Evolutionary conservation across 2,797 vertebrate species (phyloP), one percentile per base, ranked within the genome.

Genomic region (Myioborus miniatus): DNA sequence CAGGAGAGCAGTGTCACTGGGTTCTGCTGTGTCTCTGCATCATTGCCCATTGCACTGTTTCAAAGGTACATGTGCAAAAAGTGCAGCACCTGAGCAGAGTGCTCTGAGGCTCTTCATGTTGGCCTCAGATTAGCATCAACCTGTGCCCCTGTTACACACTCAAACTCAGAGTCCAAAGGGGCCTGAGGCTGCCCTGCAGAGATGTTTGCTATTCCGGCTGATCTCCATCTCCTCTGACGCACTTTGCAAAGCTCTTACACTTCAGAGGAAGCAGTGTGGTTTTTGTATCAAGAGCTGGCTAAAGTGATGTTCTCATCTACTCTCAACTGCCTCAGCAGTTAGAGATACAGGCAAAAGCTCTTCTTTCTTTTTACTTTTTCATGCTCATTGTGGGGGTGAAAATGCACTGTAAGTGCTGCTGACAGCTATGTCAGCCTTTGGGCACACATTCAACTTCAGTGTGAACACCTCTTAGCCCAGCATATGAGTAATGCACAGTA

Each of bases 71-170:
- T 3, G 1, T 10, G 56, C 22, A 69, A 34, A 36, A 92, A 68
- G 14, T 1, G 1, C 22, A n/a, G 69, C 58, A 43, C 11, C 15
- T 0, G 0, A 59, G 36, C 34, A 59, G 60, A 71, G 64, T 32
- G 27, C 36, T 77, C 60, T 49, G 76, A n/a, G 87, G 6, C n/a
- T 77, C 17, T 56, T 63, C 62, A 9, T 3, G 0, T 36, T 50
- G 7, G 5, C 26, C 29, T 4, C 21, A n/a, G 12, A 15, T 62
- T 30, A 68, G 29, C 18, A 34, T 34, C n/a, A 46, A 3, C 12
- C 26, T 71, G 18, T 81, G 3, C 15, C 27, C 68, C 41, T 52
- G 18, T 29, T 39, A 30, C 36, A 60, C 8, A 21, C 11, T 16
- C 1, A 3, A 59, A 23, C 32, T 36, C 70, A 69, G n/a, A 62